Evolutionary conservation across 2,888 invertebrate species (phyloP).

Genomic region (Acleris cristana): DNA sequence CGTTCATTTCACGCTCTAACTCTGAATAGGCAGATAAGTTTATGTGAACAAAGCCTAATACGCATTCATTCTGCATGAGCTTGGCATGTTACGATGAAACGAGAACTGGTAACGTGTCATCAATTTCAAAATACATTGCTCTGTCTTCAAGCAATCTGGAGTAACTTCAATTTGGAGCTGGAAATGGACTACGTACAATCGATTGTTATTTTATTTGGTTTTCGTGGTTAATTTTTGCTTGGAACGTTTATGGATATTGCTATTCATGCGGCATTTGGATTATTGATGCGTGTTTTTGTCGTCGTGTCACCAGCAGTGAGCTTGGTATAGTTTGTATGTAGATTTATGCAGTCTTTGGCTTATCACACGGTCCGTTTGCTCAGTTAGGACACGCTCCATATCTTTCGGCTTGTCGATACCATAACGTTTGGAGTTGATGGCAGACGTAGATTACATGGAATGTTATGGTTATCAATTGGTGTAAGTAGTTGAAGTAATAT

Average conservation of each 20-base stretch:
- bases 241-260: slow-evolving; percentile 50
- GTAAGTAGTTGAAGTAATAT: neutral
- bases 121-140: slow-evolving; percentile 1
- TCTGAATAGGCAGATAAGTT: slow-evolving; percentile 59
- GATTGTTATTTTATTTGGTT: neutral
- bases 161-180: neutral
- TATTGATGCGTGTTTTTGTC: slow-evolving; percentile 62
- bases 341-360: slow-evolving; percentile 74
- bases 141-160: neutral
- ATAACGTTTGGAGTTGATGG: slow-evolving; percentile 52
- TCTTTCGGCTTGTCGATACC: slow-evolving; percentile 64
- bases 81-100: neutral
- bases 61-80: slow-evolving; percentile 61
- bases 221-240: slow-evolving; percentile 59
- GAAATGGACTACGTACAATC: neutral
- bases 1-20: slow-evolving; percentile 61
- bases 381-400: slow-evolving; percentile 67
- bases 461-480: slow-evolving; percentile 5
- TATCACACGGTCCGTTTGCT: slow-evolving; percentile 72
- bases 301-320: slow-evolving; percentile 57
- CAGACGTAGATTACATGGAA: slow-evolving; percentile 12
- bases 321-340: slow-evolving; percentile 69
- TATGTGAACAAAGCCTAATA: slow-evolving; percentile 57
- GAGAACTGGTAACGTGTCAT: neutral
- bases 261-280: slow-evolving; percentile 48